These are phyloP conservation scores for Pissodes strobi DNA, from an alignment of 1,140 invertebrate genomes.

Conservation along the genomic window DNA sequence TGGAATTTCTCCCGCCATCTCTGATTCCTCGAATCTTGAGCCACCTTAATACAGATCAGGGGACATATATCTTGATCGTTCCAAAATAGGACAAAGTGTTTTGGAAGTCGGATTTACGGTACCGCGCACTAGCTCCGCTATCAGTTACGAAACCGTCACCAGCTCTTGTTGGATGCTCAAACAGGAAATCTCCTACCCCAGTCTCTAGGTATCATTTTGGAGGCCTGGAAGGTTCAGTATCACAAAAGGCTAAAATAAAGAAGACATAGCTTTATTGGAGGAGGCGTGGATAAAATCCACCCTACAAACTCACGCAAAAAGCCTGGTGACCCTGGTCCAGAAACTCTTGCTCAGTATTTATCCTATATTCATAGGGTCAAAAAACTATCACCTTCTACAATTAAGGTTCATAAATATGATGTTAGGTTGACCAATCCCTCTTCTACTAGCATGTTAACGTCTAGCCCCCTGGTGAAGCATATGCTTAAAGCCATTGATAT, in stretches of 20 bases:
- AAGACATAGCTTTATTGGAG: neutral
- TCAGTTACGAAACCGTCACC: neutral
- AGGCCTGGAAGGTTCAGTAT: constrained; percentile 21
- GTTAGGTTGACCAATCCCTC: constrained; percentile 21
- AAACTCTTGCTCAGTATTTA: neutral
- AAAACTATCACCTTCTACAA: too few relatives aligned
- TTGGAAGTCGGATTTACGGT: constrained; percentile 50
- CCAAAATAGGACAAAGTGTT: constrained; percentile 50
- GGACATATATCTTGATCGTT: constrained; percentile 47
- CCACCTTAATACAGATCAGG: too few relatives aligned
- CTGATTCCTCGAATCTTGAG: too few relatives aligned
- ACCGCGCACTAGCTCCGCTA: constrained; percentile 37
- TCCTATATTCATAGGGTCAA: neutral
- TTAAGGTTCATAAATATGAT: too few relatives aligned
- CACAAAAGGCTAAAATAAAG: too few relatives aligned
- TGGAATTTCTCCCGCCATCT: constrained; percentile 34
- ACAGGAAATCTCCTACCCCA: too few relatives aligned
- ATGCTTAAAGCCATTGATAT: too few relatives aligned
- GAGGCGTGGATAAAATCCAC: too few relatives aligned
- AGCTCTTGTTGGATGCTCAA: constrained; percentile 28
- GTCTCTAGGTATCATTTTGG: too few relatives aligned
- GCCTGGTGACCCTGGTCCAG: neutral
- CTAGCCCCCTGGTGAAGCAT: too few relatives aligned
- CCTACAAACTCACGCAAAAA: constrained; percentile 5
- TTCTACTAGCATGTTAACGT: too few relatives aligned